A percentile compares a stretch with the other conserved stretches of the same genome.
Evolutionary conservation across 2,888 invertebrate genomes (phyloP).

Genomic region (Yponomeuta cagnagella): DNA sequence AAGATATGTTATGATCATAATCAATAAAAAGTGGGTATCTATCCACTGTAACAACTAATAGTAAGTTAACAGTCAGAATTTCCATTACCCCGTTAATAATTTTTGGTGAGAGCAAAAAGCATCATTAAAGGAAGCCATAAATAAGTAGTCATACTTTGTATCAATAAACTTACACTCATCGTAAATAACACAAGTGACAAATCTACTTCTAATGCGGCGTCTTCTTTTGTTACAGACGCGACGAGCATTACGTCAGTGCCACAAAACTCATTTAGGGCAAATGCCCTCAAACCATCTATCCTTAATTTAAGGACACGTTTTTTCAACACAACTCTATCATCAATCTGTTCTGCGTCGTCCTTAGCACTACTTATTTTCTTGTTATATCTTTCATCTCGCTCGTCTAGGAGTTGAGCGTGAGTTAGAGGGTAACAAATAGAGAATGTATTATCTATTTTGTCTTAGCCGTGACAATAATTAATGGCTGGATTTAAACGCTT

Average conservation of each 20-base stretch:
- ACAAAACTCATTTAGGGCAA: constrained; percentile 59
- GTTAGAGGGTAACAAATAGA: constrained; percentile 66
- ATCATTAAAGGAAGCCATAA: constrained; percentile 46
- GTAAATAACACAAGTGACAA: constrained; percentile 69
- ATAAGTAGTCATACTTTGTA: constrained; percentile 49
- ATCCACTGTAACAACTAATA: not conserved
- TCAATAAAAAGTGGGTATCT: not conserved
- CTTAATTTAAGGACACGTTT: constrained; percentile 64
- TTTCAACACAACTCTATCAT: constrained; percentile 59
- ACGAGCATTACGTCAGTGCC: constrained; percentile 56
- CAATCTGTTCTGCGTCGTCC: constrained; percentile 51
- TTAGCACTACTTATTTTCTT: constrained; percentile 56
- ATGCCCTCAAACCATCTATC: constrained; percentile 51
- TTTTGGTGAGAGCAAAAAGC: constrained; percentile 22
- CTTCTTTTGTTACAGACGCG: constrained; percentile 48
- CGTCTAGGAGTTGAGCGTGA: constrained; percentile 38
- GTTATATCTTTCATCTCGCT: constrained; percentile 65
- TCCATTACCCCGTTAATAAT: too few relatives aligned
- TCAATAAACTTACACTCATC: constrained; percentile 39
- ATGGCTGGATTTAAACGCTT: constrained; percentile 76
- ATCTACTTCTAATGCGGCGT: constrained; percentile 65
- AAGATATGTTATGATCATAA: constrained; percentile 1
- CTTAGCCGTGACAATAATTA: constrained; percentile 73
- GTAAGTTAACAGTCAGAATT: not conserved
- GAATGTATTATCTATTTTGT: constrained; percentile 74